Percentiles rank a stretch among this genome's conserved stretches.
These are phyloP conservation scores for Hipposideros armiger DNA, from an alignment of 2,113 vertebrate genomes.

Conservation along the genomic window DNA sequence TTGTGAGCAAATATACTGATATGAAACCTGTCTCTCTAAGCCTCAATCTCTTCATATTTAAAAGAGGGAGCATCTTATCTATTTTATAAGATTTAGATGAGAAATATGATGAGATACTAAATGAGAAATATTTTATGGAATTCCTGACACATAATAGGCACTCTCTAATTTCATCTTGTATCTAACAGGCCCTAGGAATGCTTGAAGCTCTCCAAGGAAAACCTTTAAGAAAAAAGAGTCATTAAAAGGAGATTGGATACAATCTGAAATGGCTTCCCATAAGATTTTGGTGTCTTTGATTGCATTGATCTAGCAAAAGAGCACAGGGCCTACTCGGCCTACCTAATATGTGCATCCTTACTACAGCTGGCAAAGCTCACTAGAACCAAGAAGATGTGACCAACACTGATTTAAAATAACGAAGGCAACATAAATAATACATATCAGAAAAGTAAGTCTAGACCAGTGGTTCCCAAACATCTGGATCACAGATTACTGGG, in stretches of 20 bases:
- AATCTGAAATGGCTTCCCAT: not conserved
- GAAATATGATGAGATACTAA: not conserved
- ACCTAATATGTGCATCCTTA: not conserved
- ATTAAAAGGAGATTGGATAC: conserved; percentile 24
- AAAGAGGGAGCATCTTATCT: not conserved
- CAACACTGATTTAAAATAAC: not conserved
- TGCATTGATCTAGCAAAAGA: not conserved
- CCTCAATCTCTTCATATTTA: not conserved
- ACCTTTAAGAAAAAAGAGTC: not conserved
- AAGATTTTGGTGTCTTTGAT: not conserved
- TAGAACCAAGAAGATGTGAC: not conserved
- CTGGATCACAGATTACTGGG: not conserved
- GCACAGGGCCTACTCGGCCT: not conserved
- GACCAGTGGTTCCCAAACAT: not conserved
- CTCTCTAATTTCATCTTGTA: not conserved
- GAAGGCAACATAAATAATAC: conserved; percentile 4
- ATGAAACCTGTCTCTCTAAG: not conserved
- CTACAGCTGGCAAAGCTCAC: not conserved
- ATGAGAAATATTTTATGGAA: not conserved
- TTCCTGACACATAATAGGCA: not conserved
- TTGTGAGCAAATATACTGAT: not conserved
- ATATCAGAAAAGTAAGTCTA: not conserved
- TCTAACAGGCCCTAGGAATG: not conserved
- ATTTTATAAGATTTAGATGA: conserved; percentile 19
- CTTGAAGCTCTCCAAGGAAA: not conserved